Conservation (phyloP, 2,113 vertebrate species). For the Piaya cayana region DNA sequence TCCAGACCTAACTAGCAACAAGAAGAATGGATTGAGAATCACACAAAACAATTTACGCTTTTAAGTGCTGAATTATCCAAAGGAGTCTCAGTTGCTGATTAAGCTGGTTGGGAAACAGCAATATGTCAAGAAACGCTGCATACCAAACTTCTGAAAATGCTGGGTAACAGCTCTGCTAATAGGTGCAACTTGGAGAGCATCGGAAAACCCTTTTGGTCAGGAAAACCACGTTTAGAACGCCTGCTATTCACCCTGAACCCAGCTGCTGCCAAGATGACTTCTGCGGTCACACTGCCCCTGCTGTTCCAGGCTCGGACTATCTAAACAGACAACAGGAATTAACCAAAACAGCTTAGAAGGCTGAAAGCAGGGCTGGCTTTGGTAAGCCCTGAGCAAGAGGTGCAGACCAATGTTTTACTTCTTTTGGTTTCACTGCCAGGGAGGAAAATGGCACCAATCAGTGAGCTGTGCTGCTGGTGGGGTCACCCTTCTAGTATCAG, state of each 20-base stretch:
- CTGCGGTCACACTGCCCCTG: background rate
- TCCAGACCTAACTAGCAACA: background rate
- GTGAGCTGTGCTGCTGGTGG: background rate
- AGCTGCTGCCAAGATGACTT: background rate
- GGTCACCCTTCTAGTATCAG: background rate
- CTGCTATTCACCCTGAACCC: background rate
- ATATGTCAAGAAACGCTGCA: fast-evolving
- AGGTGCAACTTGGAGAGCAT: background rate
- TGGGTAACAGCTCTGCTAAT: background rate
- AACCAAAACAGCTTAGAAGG: background rate
- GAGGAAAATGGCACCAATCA: background rate
- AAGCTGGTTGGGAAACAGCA: background rate
- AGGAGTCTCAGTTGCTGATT: background rate
- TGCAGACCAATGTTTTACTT: background rate
- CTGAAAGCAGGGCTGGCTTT: background rate
- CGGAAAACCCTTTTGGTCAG: background rate
- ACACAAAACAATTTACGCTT: background rate
- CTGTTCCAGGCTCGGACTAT: background rate
- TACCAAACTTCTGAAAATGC: background rate
- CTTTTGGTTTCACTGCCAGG: background rate
- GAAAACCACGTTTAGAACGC: background rate
- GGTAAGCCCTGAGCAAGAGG: background rate
- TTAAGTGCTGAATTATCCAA: background rate
- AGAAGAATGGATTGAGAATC: background rate
- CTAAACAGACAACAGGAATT: background rate